These are phyloP conservation scores for Leuciscus idus DNA, from an alignment of 2,113 vertebrate species.

Conservation along the genomic window DNA sequence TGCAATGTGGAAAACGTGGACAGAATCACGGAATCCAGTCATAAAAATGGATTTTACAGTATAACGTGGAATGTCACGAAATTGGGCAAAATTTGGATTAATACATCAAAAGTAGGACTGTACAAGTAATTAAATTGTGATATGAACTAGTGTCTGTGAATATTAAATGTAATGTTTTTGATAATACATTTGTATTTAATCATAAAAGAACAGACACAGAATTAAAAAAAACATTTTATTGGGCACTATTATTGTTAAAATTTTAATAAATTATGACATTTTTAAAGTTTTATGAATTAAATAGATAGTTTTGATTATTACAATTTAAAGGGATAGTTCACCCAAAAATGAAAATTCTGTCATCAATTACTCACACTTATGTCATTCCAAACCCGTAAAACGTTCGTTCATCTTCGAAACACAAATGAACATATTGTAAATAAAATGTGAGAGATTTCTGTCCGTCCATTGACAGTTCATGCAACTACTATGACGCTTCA, in stretches of 20 bases:
- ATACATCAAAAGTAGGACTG: not conserved
- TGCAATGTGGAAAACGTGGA: not conserved
- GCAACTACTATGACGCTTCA: too few species aligned
- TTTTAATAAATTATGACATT: not conserved
- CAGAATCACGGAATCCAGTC: not conserved
- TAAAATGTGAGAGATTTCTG: too few species aligned
- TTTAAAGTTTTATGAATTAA: not conserved
- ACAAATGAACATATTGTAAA: too few species aligned
- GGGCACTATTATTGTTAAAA: not conserved
- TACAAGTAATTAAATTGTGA: not conserved
- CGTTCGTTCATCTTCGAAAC: too few species aligned
- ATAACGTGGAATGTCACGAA: not conserved
- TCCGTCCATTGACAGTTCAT: too few species aligned
- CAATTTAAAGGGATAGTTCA: too few species aligned
- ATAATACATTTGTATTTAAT: not conserved
- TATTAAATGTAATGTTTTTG: not conserved
- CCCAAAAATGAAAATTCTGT: too few species aligned
- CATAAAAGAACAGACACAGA: not conserved
- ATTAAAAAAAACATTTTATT: not conserved
- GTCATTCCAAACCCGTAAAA: too few species aligned
- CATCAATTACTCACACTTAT: too few species aligned
- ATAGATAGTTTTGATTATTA: too few species aligned
- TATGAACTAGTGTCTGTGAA: not conserved
- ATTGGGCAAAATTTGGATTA: not conserved
- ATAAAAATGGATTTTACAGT: not conserved